Conservation (phyloP, 2,113 vertebrate species). For the Larimichthys polyactis region DNA sequence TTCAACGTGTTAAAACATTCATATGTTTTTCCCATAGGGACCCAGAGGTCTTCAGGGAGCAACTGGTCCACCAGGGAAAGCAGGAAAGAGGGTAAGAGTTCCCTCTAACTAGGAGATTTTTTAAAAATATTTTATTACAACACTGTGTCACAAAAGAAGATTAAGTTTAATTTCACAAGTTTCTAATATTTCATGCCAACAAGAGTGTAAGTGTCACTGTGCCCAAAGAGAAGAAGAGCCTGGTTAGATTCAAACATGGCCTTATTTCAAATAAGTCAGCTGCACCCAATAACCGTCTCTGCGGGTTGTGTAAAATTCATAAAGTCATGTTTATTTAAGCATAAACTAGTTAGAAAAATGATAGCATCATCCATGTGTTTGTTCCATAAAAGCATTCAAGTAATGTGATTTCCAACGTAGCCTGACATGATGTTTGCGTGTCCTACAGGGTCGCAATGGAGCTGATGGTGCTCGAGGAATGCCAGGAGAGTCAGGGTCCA, state of each 20-base stretch:
- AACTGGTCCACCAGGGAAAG: slow-evolving; percentile 89
- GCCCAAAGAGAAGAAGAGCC: slow-evolving; percentile 17
- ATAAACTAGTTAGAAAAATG: slow-evolving; percentile 18
- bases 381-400: not conserved
- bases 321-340: slow-evolving; percentile 57
- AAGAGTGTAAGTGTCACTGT: not conserved
- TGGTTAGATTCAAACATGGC: slow-evolving; percentile 40
- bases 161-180: not conserved
- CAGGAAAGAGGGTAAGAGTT: slow-evolving; percentile 92
- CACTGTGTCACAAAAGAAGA: not conserved
- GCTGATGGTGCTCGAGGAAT: slow-evolving; percentile 95
- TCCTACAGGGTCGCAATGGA: slow-evolving; percentile 91
- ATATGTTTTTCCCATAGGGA: slow-evolving; percentile 83
- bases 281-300: slow-evolving; percentile 46
- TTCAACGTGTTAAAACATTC: not conserved
- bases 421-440: slow-evolving; percentile 25
- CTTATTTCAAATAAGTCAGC: slow-evolving; percentile 55
- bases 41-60: slow-evolving; percentile 95
- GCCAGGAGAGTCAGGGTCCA: slow-evolving; percentile 93
- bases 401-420: slow-evolving; percentile 28
- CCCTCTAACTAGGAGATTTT: not conserved
- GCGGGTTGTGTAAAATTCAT: slow-evolving; percentile 31
- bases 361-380: slow-evolving; percentile 25
- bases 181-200: slow-evolving; percentile 22
- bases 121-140: not conserved